Base-by-base conservation (phyloP, 2,888 invertebrate species). In the Unio pictorum region DNA sequence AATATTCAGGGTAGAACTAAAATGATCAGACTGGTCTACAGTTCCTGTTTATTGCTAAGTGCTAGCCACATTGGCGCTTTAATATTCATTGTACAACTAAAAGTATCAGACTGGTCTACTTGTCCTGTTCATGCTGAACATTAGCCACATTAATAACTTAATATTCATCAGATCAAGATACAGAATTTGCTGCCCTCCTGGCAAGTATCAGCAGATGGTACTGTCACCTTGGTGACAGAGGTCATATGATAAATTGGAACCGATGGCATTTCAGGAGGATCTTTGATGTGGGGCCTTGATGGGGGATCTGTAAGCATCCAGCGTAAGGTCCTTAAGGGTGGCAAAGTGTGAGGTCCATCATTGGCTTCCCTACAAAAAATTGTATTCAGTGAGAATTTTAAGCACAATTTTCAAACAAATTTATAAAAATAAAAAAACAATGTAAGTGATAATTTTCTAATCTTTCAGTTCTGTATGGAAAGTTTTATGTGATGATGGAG, bases 111-210 rank as follows among this genome's bases (percentile, higher is more conserved):
- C 11, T 45, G 15, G 45, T 45, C 45, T 45, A 15, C 15, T 45
- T 45, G 45, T 45, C 45, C 2, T 45, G 34, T 34, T 34, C 34
- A 34, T 34, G 34, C 7, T 34, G 34, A 34, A 34, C 34, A 1
- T 8, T 34, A 34, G 34, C 34, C 7, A 7, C 34, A 34, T 34
- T 34, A 34, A 34, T 7, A 34, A 34, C 34, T 7, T 34, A 34
- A 34, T 8, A 34, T 45, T 45, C 11, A 45, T 80, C 74, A 84
- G 55, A 85, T 61, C 20, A 85, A 81, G 15, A 66, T 56, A 72
- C 85, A 86, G 62, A 86, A 77, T 77, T 78, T 84, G 71, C 85
- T 85, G 34, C 84, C 84, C 69, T 82, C 80, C 59, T 86, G 83
- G 73, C 85, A 85, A 66, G 70, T 81, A n/a, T 81, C 81, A 8